phyloP scores from a whole-genome alignment of 2,888 invertebrate genomes.

The Galeopsomyia nigrocyanea region DNA sequence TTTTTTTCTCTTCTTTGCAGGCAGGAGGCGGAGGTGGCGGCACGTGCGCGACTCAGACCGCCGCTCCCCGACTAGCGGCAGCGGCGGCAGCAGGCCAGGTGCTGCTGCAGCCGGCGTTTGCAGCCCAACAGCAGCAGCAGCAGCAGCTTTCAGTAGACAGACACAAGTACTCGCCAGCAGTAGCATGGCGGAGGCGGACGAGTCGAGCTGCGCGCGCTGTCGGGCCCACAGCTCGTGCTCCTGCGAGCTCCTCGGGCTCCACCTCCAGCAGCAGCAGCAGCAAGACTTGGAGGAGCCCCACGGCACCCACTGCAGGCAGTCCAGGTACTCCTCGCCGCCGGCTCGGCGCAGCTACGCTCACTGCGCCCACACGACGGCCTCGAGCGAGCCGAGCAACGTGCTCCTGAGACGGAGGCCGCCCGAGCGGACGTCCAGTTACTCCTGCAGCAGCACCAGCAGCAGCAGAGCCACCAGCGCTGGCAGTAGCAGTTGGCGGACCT shows the following conservation, averaged over 20 bases:
- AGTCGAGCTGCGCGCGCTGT: constrained; percentile 21
- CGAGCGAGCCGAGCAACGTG: constrained; percentile 18
- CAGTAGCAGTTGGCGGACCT: constrained; percentile 9
- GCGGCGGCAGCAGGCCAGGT: constrained; percentile 53
- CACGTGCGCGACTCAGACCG: constrained; percentile 66
- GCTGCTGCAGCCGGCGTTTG: constrained; percentile 53
- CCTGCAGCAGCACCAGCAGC: neutral
- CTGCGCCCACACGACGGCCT: neutral
- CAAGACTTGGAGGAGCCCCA: constrained; percentile 49
- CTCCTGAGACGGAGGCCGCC: constrained; percentile 38
- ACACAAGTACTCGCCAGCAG: neutral
- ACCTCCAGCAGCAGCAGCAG: constrained; percentile 4
- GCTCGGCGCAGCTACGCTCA: too few relatives aligned
- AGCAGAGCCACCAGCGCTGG: constrained; percentile 2
- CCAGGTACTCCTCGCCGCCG: neutral
- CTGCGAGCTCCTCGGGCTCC: constrained; percentile 33
- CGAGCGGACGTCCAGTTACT: constrained; percentile 7
- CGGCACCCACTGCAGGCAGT: constrained; percentile 1
- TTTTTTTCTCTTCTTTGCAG: too few relatives aligned
- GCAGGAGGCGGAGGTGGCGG: constrained; percentile 63
- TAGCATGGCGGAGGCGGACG: constrained; percentile 9
- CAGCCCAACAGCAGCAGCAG: constrained; percentile 23
- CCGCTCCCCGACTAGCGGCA: constrained; percentile 3
- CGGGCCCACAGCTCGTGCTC: constrained; percentile 25
- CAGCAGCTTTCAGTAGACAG: constrained; percentile 9